Base-by-base conservation (phyloP, 2,888 invertebrate species). In the Cistogaster globosa region DNA sequence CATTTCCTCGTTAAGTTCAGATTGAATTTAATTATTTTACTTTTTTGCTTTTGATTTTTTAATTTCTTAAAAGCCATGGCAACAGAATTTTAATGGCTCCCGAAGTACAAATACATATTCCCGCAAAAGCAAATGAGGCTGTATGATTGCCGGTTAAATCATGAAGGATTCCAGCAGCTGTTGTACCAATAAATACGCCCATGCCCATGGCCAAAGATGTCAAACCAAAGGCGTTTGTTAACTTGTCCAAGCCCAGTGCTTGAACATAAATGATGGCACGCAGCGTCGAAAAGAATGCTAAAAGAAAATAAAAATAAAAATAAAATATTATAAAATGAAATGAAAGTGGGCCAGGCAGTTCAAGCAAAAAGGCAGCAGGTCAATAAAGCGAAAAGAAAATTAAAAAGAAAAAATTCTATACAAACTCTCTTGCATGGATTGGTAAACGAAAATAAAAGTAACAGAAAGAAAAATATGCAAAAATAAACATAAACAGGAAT, bases 151-250 rank as follows among this genome's bases (percentile, higher is more conserved):
- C 86, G 4, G 89, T 89, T 0, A 36, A 9, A 14, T 89, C 88
- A n/a, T 89, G 87, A 53, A 92, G n/a, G 22, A 88, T 1, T 3
- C 92, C 93, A 22, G 92, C 93, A n/a, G 93, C 16, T 4, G 93
- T 92, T 20, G 93, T 90, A 65, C 96, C 97, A 57, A 96, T 92
- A 12, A 96, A 94, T 0, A 95, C 95, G 1, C 96, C 96, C 62
- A 96, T 89, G 6, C 97, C 97, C 93, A 96, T 96, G 89, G 96
- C 96, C 88, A 97, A 93, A 63, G 96, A 93, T 14, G 95, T 93
- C 38, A 97, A 92, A 20, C 97, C 97, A 91, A 96, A 97, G 32
- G 96, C 96, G 91, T 96, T 97, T 18, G 96, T 97, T 83, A 97
- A 92, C 89, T 95, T 95, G 85, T 96, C 95, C 87, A 97, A 92